Base-by-base conservation (phyloP, 2,113 vertebrate species). In the Mixornis gularis region DNA sequence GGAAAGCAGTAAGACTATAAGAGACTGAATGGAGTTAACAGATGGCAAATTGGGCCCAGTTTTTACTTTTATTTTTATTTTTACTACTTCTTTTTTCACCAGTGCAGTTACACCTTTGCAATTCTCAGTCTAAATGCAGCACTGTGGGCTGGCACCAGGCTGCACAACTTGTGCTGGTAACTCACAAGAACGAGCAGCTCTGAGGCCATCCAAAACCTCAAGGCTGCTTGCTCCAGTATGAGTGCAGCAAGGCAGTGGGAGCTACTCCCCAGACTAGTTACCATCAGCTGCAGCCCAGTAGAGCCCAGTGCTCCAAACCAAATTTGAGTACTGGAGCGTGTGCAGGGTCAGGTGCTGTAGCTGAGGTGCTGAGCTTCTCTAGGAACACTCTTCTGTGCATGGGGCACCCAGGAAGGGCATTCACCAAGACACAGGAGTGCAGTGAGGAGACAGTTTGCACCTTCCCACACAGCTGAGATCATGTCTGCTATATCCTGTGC, bases 381-480 rank as follows among this genome's bases (percentile, higher is more conserved):
- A 80, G 84, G 78, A 59, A 81, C 48, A 15, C 30, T 59, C 0
- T 2, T 18, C 48, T 44, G 5, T 34, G 12, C 0, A 0, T n/a
- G 77, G 43, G 26, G 30, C 58, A 79, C 53, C 21, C 49, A 29
- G 79, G 63, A 85, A 76, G n/a, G 18, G 40, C 64, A 18, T 7
- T 36, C 36, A 30, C 17, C 22, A 7, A 74, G 52, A 52, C 52
- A 29, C 12, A 84, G 58, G 6, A 70, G 36, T 43, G 69, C 60
- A 60, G 60, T 6, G 9, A 71, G 73, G 69, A 89, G 52, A 81
- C 60, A 71, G 69, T 56, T 89, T 18, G 2, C 73, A 84, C 80
- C 77, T 86, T 81, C 89, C 94, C 89, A 94, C 80, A 4, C 80
- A 93, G 73, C 93, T 95, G 94, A 96, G 91, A 79, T 91, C 93